Base-by-base conservation (phyloP, 2,113 vertebrate species). In the human (Homo sapiens) region DNA sequence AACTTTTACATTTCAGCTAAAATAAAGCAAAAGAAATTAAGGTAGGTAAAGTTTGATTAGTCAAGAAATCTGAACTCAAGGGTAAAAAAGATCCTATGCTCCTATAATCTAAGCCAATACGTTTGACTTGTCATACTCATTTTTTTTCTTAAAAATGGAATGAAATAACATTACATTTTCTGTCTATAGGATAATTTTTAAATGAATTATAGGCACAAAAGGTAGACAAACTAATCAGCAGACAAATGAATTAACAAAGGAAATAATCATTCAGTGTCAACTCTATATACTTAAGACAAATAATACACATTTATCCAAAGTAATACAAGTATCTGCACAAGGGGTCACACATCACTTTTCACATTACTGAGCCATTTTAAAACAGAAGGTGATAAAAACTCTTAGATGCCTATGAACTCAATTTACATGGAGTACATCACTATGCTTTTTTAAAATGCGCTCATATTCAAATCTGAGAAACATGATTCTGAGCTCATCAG, bases 401-500 rank as follows among this genome's bases (percentile, higher is more conserved):
- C 96, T 92, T 80, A 94, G 76, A 92, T 61, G 82, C 38, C 95
- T 85, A 82, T 86, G 90, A 97, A 97, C 55, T 95, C 64, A 72
- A 97, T 95, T 97, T 97, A 96, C 84, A 98, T 95, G 93, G 92
- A 96, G 52, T 85, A 97, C 57, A 97, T 90, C 83, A 40, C 89
- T 78, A 48, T 85, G 95, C 96, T 97, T 97, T 97, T 96, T 98
- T 92, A 14, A 94, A 97, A 96, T 92, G 57, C 78, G 97, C 97
- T 97, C 96, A 97, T 95, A 98, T 98, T 98, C 97, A 98, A 97
- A 97, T 98, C 92, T 89, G 72, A 94, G 96, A 97, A 97, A 96
- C 80, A 97, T 59, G 95, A 98, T 97, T 97, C 96, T 96, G 94
- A 97, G 97, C 97, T 98, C 98, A 98, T 98, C 98, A 98, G 97